Evolutionary conservation across 2,113 vertebrate species (phyloP).

Genomic region (Butorides virescens): DNA sequence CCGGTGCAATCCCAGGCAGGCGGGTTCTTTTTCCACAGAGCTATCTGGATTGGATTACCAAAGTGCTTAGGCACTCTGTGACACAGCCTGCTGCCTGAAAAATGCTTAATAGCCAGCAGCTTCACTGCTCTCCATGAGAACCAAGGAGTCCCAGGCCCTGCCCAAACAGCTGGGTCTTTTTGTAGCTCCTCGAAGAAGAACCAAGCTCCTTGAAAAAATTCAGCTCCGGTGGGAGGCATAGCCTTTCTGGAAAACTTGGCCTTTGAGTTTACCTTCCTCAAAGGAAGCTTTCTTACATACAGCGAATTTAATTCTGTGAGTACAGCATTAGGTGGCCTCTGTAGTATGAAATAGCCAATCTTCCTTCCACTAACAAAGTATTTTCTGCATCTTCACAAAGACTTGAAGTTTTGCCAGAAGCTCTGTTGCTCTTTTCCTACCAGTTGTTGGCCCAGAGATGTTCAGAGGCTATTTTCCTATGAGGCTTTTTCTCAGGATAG

Average conservation of each 20-base stretch:
- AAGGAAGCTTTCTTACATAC: neutral
- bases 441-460: neutral
- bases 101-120: neutral
- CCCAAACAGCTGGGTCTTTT: neutral
- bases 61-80: neutral
- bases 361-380: neutral
- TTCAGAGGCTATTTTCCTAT: neutral
- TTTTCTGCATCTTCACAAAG: neutral
- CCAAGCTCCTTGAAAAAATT: neutral
- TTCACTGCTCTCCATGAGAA: neutral
- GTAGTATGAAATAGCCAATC: neutral
- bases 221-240: neutral
- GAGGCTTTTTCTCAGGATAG: neutral
- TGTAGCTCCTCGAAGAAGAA: neutral
- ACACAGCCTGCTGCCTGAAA: neutral
- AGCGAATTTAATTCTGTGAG: neutral
- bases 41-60: neutral
- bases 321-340: neutral
- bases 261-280: neutral
- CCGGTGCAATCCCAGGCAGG: neutral
- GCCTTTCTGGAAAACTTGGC: neutral
- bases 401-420: neutral
- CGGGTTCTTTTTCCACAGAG: accelerated
- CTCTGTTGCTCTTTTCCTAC: neutral
- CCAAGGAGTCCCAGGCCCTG: neutral